These are phyloP conservation scores for Sthenelais limicola DNA, from an alignment of 2,888 invertebrate genomes.

Conservation along the genomic window DNA sequence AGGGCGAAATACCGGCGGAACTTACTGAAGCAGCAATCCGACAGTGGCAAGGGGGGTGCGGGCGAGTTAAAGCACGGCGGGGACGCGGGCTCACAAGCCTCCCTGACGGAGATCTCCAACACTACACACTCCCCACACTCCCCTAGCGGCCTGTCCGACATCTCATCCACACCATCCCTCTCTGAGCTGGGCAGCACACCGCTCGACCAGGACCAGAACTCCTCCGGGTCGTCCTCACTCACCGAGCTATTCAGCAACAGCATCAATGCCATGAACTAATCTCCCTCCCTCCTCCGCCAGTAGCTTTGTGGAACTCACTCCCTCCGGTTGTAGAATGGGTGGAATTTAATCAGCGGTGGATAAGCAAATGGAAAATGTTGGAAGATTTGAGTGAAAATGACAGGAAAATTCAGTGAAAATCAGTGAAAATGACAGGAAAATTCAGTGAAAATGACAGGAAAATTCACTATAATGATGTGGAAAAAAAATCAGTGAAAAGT, in stretches of 20 bases:
- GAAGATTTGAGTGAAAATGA: no score
- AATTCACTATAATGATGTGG: no score
- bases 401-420: no score
- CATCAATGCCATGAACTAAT: constrained; percentile 42
- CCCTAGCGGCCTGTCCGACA: constrained; percentile 59
- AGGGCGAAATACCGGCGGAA: constrained; percentile 98
- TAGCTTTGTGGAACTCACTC: constrained; percentile 31
- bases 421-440: no score
- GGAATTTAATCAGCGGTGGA: no score
- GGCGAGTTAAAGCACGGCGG: constrained; percentile 45
- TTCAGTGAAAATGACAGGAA: no score
- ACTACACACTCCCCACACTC: constrained; percentile 57
- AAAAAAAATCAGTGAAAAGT: no score
- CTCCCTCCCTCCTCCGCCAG: no score
- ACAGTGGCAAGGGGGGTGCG: constrained; percentile 41
- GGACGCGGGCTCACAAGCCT: background rate
- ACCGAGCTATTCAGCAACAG: constrained; percentile 63
- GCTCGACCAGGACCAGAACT: constrained; percentile 61
- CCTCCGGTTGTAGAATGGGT: no score
- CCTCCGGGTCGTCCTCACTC: constrained; percentile 54
- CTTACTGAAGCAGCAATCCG: constrained; percentile 74
- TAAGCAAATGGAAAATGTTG: no score
- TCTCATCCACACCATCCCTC: constrained; percentile 64
- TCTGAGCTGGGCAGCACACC: constrained; percentile 61
- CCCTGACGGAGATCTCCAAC: constrained; percentile 56